Conservation (phyloP, 2,888 invertebrate genomes). For the Stenoptilia bipunctidactyla region DNA sequence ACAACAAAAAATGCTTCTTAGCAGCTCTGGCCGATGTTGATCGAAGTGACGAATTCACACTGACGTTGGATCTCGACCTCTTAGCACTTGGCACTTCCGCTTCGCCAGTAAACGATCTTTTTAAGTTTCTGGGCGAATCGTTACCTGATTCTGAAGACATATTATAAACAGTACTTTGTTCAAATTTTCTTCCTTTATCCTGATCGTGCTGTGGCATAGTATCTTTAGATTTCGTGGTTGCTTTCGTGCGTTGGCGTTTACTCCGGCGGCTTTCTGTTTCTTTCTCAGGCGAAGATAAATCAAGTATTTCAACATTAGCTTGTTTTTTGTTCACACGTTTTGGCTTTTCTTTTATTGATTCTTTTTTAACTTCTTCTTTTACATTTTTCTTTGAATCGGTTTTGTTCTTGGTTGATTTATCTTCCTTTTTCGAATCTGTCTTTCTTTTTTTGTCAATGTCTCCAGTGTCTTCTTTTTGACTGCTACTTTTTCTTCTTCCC, state of each 20-base stretch:
- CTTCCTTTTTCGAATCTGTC: constrained; percentile 4
- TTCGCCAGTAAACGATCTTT: constrained; percentile 26
- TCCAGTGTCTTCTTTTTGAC: constrained; percentile 1
- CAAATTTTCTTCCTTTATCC: constrained; percentile 14
- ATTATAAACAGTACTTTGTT: constrained; percentile 42
- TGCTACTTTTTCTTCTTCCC: constrained; percentile 1
- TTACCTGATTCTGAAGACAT: constrained; percentile 31
- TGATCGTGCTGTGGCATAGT: constrained; percentile 7
- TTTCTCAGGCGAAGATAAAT: constrained; percentile 13
- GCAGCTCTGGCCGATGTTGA: constrained; percentile 26
- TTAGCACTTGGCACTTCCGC: constrained; percentile 29
- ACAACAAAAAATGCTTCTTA: constrained; percentile 38
- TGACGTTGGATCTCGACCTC: constrained; percentile 22
- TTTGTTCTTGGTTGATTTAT: constrained; percentile 11
- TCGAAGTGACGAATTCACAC: constrained; percentile 19
- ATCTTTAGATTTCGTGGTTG: constrained; percentile 14
- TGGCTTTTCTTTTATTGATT: constrained; percentile 12
- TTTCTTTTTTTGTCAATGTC: constrained; percentile 2
- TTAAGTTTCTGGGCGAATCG: constrained; percentile 30
- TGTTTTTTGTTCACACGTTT: constrained; percentile 10
- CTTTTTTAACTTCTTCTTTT: constrained; percentile 17
- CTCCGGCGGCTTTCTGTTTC: constrained; percentile 35
- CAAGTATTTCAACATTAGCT: constrained; percentile 1
- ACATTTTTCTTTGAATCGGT: constrained; percentile 6
- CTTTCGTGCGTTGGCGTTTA: constrained; percentile 29